phyloP scores from a whole-genome alignment of 2,797 vertebrate species.

The Hippoglossus hippoglossus region DNA sequence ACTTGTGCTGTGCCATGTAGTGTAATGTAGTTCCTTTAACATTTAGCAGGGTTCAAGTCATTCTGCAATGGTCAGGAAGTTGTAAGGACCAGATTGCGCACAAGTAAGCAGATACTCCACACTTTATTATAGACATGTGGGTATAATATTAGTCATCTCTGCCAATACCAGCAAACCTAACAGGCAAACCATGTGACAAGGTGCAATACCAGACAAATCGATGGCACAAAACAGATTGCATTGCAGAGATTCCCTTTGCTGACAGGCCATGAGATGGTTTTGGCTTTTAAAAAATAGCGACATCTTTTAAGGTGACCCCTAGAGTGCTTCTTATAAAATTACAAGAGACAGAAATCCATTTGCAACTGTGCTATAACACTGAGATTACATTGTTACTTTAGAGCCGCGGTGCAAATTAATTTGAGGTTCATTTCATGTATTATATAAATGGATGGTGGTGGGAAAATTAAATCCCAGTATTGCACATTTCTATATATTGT shows the following conservation, averaged over 20 bases:
- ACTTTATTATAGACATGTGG: slow-evolving; percentile 88
- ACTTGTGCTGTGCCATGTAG: slow-evolving; percentile 69
- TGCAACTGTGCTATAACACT: slow-evolving; percentile 86
- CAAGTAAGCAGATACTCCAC: slow-evolving; percentile 86
- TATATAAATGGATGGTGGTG: slow-evolving; percentile 87
- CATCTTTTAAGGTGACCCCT: slow-evolving; percentile 90
- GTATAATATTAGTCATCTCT: slow-evolving; percentile 90
- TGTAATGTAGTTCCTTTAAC: slow-evolving; percentile 81
- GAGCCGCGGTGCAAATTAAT: slow-evolving; percentile 87
- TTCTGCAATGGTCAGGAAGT: slow-evolving; percentile 83
- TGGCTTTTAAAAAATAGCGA: slow-evolving; percentile 87
- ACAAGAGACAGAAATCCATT: slow-evolving; percentile 91
- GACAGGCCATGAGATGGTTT: slow-evolving; percentile 84
- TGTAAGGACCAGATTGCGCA: slow-evolving; percentile 78
- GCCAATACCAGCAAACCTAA: slow-evolving; percentile 85
- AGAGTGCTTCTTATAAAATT: slow-evolving; percentile 87
- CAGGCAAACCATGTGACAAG: slow-evolving; percentile 83
- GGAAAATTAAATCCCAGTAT: slow-evolving; percentile 87
- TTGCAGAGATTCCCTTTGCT: slow-evolving; percentile 84
- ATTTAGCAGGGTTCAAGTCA: slow-evolving; percentile 83
- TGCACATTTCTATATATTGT: slow-evolving; percentile 87
- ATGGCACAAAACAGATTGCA: slow-evolving; percentile 88
- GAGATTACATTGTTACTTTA: slow-evolving; percentile 90
- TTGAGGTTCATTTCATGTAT: slow-evolving; percentile 88
- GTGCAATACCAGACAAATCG: slow-evolving; percentile 83